Conservation (phyloP, 2,113 vertebrate genomes). For the Psophia crepitans region DNA sequence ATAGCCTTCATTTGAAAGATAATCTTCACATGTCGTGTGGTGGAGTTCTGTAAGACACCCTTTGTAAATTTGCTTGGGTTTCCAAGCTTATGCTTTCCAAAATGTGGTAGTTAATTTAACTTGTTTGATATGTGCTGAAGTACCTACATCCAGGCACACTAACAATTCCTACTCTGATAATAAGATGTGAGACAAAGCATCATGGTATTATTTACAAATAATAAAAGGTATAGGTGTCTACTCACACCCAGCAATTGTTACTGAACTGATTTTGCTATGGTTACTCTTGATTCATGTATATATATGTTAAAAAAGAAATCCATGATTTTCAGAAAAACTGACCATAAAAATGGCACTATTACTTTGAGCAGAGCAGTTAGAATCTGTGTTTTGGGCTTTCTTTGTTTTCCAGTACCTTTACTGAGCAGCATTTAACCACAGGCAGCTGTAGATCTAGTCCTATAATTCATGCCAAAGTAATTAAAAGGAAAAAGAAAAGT, state of each 20-base stretch:
- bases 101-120: background rate
- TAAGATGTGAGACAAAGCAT: background rate
- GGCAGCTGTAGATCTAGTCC: background rate
- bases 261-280: background rate
- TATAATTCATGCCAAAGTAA: background rate
- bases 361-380: background rate
- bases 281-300: background rate
- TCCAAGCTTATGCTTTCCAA: background rate
- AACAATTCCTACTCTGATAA: background rate
- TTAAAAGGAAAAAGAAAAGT: background rate
- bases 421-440: background rate
- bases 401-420: background rate
- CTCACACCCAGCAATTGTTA: background rate
- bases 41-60: background rate
- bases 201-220: background rate
- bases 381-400: background rate
- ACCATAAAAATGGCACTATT: background rate
- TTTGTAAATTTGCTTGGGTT: background rate
- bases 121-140: background rate
- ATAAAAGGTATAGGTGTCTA: background rate
- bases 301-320: background rate
- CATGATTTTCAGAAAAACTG: background rate
- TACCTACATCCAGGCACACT: background rate
- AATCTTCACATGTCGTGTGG: background rate
- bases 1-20: background rate